Evolutionary conservation across 37 sponge, comb jelly and placozoan genomes (phyloP), one percentile per base, ranked within the genome.

Genomic region (Aplysina aerophoba): DNA sequence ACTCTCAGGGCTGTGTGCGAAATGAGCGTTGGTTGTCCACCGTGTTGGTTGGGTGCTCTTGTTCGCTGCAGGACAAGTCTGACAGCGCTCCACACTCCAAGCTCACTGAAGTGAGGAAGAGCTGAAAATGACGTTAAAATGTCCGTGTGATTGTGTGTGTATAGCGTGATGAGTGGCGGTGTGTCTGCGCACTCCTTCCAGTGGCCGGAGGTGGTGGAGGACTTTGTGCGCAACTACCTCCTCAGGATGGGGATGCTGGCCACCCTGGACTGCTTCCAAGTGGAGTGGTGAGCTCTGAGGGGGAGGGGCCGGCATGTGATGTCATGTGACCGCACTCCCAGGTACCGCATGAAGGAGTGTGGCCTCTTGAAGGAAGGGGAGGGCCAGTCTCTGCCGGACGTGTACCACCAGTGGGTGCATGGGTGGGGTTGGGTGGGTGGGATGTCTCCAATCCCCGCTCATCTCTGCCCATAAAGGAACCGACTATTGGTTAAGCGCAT

Each of bases 161-260:
- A 59, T 20, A 28, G 67, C 62, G 62, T 41, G 40, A 40, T 75
- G 15, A 63, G 80, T 39, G 19, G 79, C 68, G 80, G 28, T 27
- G 19, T 0, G 75, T 14, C 19, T 38, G 30, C 1, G 36, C 24
- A 65, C 72, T 2, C 57, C 84, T 37, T 34, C 4, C 25, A 75
- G 78, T 75, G 78, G 78, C 78, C 78, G 21, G 98, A 98, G 69
- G 94, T 98, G 21, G 93, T 98, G 37, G 98, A 98, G 35, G 98
- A 98, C 79, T 98, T 96, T 88, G 95, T 98, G 77, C 58, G 97
- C 38, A 98, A 98, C 78, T 98, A 92, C 73, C 89, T 98, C 6
- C 87, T 96, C 44, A 37, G 62, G 15, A 84, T 88, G 87, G 90
- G 92, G 15, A 80, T 98, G 86, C 79, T 84, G 24, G 15, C 53